These are phyloP conservation scores for Platycheirus albimanus DNA, from an alignment of 2,888 invertebrate genomes.

Conservation along the genomic window DNA sequence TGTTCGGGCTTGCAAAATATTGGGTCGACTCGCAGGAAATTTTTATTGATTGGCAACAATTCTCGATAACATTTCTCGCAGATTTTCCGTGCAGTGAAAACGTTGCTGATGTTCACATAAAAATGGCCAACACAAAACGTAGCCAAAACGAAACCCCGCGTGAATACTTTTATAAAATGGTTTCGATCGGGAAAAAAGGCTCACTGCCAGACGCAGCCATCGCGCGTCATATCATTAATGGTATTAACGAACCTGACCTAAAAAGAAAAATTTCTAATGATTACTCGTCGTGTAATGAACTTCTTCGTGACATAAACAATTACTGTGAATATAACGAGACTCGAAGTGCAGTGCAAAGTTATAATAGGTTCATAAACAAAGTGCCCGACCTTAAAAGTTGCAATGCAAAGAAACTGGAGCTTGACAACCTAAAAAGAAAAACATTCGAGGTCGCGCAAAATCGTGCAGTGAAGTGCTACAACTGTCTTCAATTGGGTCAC, in stretches of 20 bases:
- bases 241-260: slow-evolving; percentile 38
- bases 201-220: slow-evolving; percentile 33
- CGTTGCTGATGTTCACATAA: slow-evolving; percentile 46
- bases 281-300: slow-evolving; percentile 29
- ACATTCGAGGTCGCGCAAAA: slow-evolving; percentile 1
- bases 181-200: slow-evolving; percentile 31
- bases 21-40: slow-evolving; percentile 67
- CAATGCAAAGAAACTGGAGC: background rate
- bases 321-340: slow-evolving; percentile 31
- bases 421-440: background rate
- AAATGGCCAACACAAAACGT: slow-evolving; percentile 47
- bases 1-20: slow-evolving; percentile 47
- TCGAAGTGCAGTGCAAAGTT: too few species aligned
- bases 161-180: slow-evolving; percentile 50
- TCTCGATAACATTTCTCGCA: slow-evolving; percentile 23
- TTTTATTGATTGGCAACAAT: slow-evolving; percentile 48
- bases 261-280: slow-evolving; percentile 37
- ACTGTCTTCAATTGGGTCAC: slow-evolving; percentile 49
- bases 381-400: background rate
- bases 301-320: slow-evolving; percentile 32
- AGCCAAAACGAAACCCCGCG: slow-evolving; percentile 36
- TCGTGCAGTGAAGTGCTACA: slow-evolving; percentile 43
- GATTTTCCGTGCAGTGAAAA: slow-evolving; percentile 50
- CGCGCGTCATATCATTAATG: slow-evolving; percentile 36
- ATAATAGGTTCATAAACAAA: too few species aligned